These are phyloP conservation scores for Formica exsecta DNA, from an alignment of 1,140 invertebrate genomes.

Conservation along the genomic window DNA sequence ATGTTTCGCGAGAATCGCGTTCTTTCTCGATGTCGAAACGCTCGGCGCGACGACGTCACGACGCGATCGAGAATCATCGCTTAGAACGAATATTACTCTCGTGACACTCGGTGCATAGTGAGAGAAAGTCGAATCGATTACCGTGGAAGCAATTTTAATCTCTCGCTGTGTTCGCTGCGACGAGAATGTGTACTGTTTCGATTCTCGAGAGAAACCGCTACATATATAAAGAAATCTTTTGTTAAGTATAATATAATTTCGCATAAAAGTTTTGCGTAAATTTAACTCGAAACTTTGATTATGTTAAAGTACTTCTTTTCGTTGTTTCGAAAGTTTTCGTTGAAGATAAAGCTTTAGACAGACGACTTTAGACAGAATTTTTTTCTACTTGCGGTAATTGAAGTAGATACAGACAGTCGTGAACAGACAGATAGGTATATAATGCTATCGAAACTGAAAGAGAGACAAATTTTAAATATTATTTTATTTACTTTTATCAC, in stretches of 20 bases:
- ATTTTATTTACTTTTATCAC: neutral
- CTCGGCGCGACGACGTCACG: too few relatives aligned
- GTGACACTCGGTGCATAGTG: conserved; percentile 15
- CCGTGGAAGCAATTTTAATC: conserved; percentile 15
- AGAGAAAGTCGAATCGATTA: conserved; percentile 34
- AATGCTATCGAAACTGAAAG: neutral
- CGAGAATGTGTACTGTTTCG: neutral
- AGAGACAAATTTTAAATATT: neutral
- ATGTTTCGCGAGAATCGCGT: conserved; percentile 9
- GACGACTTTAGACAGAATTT: conserved; percentile 1
- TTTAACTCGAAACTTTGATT: conserved; percentile 32
- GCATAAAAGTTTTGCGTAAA: conserved; percentile 24
- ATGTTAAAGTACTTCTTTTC: neutral
- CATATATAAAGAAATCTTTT: neutral
- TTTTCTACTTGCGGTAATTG: conserved; percentile 8
- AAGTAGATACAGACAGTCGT: neutral
- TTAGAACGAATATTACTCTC: neutral
- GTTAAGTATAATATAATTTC: conserved; percentile 8
- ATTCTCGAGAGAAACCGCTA: conserved; percentile 12
- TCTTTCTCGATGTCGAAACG: neutral
- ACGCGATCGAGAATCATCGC: neutral
- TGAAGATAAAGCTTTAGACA: neutral
- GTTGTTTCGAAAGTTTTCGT: conserved; percentile 23
- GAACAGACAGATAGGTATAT: neutral
- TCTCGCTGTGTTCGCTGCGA: neutral